Evolutionary conservation across 2,113 vertebrate genomes (phyloP).

Genomic region (Grus americana): DNA sequence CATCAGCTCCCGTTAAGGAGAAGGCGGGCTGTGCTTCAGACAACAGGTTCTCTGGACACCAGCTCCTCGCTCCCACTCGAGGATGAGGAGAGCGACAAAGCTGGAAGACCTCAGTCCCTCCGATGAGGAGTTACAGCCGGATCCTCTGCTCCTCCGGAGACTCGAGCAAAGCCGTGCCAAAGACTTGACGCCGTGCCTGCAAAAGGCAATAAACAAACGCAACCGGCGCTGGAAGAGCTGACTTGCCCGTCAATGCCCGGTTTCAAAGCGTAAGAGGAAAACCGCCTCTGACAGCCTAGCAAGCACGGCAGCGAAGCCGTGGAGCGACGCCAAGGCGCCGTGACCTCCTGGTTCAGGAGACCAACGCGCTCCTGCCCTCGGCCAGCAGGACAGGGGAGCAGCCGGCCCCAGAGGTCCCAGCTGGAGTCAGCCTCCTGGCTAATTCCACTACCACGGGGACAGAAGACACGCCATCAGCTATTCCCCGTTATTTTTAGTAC

Average conservation of each 20-base stretch:
- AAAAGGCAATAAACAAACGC: neutral
- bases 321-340: neutral
- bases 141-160: neutral
- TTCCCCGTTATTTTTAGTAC: constrained; percentile 30
- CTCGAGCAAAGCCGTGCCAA: neutral
- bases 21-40: neutral
- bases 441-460: neutral
- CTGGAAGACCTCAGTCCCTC: neutral
- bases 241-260: neutral
- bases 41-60: neutral
- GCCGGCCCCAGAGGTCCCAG: neutral
- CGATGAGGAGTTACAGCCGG: neutral
- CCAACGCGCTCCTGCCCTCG: neutral
- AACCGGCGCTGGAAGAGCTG: neutral
- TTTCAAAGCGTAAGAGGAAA: neutral
- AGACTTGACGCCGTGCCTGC: fast-evolving
- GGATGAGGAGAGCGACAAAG: neutral
- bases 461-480: constrained; percentile 25
- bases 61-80: neutral
- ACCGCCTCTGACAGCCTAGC: neutral
- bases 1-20: neutral
- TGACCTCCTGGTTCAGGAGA: neutral
- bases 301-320: neutral
- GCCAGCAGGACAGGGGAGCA: neutral
- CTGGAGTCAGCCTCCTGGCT: neutral